phyloP scores from a whole-genome alignment of 2,797 vertebrate species.

The Propithecus deckenii region DNA sequence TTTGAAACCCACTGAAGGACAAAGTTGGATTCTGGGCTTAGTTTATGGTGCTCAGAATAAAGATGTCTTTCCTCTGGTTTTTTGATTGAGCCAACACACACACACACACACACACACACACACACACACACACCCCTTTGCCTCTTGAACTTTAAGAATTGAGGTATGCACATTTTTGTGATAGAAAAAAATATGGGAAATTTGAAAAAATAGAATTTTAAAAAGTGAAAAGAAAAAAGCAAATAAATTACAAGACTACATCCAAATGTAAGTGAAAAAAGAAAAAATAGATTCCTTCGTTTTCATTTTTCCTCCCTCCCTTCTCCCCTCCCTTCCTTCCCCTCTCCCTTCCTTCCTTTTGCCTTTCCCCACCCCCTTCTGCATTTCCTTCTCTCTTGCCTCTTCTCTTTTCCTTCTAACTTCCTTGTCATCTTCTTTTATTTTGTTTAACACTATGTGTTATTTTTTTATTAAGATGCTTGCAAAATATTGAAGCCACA shows the following conservation, averaged over 20 bases:
- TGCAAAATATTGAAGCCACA: not conserved
- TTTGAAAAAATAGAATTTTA: not conserved
- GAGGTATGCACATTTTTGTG: not conserved
- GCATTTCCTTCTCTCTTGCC: not conserved
- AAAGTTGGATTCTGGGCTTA: constrained; percentile 49
- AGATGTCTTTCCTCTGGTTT: not conserved
- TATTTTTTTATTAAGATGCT: not conserved
- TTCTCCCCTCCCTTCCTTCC: not conserved
- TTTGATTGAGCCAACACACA: not conserved
- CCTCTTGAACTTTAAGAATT: not conserved
- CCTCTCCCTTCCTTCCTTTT: not conserved
- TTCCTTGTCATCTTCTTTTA: not conserved
- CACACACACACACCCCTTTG: not conserved
- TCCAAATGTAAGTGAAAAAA: not conserved
- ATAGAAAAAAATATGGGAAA: not conserved
- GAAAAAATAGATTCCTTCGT: not conserved
- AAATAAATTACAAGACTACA: not conserved
- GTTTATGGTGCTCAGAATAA: not conserved
- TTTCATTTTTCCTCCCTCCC: not conserved
- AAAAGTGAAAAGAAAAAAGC: not conserved
- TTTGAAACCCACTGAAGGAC: constrained; percentile 46
- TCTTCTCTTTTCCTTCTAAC: not conserved
- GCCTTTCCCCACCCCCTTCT: not conserved
- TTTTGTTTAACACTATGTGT: not conserved
- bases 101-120: not conserved